phyloP scores from a whole-genome alignment of 2,888 invertebrate genomes.

The Patella ulyssiponensis region DNA sequence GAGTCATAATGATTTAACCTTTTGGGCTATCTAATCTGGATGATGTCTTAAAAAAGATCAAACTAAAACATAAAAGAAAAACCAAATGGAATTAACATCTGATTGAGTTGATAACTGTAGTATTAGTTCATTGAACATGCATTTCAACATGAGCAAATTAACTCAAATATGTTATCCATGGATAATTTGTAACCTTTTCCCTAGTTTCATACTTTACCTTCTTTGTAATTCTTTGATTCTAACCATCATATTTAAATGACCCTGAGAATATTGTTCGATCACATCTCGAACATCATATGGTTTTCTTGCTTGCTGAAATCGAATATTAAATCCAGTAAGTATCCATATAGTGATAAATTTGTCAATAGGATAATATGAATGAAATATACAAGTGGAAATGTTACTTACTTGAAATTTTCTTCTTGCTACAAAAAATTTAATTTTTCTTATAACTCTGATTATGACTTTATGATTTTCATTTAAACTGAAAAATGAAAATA shows the following conservation, averaged over 20 bases:
- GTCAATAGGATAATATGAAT: too few relatives aligned
- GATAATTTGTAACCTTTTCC: not conserved
- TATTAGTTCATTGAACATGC: not conserved
- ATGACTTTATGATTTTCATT: constrained; percentile 85
- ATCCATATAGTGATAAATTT: too few relatives aligned
- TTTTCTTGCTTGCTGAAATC: constrained; percentile 46
- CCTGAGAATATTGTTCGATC: constrained; percentile 89
- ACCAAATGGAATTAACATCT: not conserved
- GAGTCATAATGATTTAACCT: too few relatives aligned
- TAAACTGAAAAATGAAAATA: constrained; percentile 75
- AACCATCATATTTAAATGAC: constrained; percentile 90
- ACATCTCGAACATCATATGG: constrained; percentile 89
- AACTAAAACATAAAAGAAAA: not conserved
- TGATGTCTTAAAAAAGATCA: not conserved
- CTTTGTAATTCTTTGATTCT: constrained; percentile 81
- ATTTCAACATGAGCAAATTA: not conserved
- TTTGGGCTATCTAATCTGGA: too few relatives aligned
- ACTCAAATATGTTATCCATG: not conserved
- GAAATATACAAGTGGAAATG: too few relatives aligned
- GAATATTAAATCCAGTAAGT: too few relatives aligned
- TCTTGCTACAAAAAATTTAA: constrained; percentile 85
- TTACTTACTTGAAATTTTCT: constrained; percentile 79
- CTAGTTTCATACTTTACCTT: constrained; percentile 58
- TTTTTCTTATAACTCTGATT: constrained; percentile 84
- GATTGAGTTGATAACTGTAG: constrained; percentile 6